phyloP scores from a whole-genome alignment of 2,888 invertebrate species.

The Cantharis flavilabris region DNA sequence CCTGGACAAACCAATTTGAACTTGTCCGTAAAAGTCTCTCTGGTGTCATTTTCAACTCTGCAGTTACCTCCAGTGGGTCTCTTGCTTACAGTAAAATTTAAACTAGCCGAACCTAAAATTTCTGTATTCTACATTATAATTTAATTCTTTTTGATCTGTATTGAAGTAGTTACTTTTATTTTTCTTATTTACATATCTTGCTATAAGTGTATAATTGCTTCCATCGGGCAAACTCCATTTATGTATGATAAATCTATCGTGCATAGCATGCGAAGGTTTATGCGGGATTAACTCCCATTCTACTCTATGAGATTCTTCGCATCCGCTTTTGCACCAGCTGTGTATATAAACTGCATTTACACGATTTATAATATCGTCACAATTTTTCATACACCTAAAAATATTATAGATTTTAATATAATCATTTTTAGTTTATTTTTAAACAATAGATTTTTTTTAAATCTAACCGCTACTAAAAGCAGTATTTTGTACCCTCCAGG shows the following conservation, averaged over 20 bases:
- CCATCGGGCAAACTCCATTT: not conserved
- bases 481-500: too few species aligned
- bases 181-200: not conserved
- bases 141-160: not conserved
- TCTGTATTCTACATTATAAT: not conserved
- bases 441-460: too few species aligned
- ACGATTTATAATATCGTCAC: not conserved
- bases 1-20: not conserved
- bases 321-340: not conserved
- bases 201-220: not conserved
- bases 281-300: too few species aligned
- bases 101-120: not conserved
- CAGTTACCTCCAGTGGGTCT: fast-evolving
- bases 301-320: too few species aligned
- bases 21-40: not conserved
- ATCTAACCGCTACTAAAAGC: too few species aligned
- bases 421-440: too few species aligned
- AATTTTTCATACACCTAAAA: not conserved
- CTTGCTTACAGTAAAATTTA: not conserved
- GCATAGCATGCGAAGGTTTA: too few species aligned
- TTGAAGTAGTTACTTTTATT: not conserved
- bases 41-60: not conserved
- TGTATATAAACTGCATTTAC: not conserved
- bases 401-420: not conserved
- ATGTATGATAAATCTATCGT: too few species aligned